phyloP scores from a whole-genome alignment of 1,140 invertebrate genomes.

The Globodera ellingtonae region DNA sequence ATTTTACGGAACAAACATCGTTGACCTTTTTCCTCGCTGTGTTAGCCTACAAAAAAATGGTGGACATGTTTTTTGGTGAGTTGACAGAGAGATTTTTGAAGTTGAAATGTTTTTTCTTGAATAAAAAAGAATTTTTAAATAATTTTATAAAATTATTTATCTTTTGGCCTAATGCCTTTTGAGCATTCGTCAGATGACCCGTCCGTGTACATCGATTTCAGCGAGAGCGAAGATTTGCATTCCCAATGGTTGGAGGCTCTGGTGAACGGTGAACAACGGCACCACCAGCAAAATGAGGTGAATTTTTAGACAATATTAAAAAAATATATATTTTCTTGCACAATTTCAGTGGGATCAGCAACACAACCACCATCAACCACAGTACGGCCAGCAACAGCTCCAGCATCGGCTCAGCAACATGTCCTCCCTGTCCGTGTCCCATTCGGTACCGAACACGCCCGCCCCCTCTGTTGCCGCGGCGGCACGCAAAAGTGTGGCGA shows the following conservation, averaged over 20 bases:
- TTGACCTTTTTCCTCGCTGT: conserved; percentile 60
- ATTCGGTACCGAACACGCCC: conserved; percentile 13
- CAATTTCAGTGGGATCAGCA: conserved; percentile 3
- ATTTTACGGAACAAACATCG: conserved; percentile 39
- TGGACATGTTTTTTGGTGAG: conserved; percentile 62
- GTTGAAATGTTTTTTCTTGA: background rate
- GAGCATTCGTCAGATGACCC: conserved; percentile 37
- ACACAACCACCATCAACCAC: background rate
- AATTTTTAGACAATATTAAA: conserved; percentile 3
- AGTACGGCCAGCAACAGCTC: background rate
- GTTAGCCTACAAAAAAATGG: conserved; percentile 49
- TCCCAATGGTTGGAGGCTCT: conserved; percentile 42
- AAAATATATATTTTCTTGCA: background rate
- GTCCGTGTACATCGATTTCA: conserved; percentile 50
- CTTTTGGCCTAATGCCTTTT: too few species aligned
- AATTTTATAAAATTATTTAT: background rate
- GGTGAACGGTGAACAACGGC: background rate
- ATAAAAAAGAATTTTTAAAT: background rate
- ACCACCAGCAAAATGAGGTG: conserved; percentile 1
- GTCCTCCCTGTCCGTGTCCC: conserved; percentile 34
- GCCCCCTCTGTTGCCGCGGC: background rate
- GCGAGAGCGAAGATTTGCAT: conserved; percentile 47
- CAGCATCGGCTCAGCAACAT: conserved; percentile 36
- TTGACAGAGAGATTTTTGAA: conserved; percentile 22
- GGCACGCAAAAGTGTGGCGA: background rate